These are phyloP conservation scores for Hoplodrina ambigua DNA, from an alignment of 2,888 invertebrate genomes.

Conservation along the genomic window DNA sequence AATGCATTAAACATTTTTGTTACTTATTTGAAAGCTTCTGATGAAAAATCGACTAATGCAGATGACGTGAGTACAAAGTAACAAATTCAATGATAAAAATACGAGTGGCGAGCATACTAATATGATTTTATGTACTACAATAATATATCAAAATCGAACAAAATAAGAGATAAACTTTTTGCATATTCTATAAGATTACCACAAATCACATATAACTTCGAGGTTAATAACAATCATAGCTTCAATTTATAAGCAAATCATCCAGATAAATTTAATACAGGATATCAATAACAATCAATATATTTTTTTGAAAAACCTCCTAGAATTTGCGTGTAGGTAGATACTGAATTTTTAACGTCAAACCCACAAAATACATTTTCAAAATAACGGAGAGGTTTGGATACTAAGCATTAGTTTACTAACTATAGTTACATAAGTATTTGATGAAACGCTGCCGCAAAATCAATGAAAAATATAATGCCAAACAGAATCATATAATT, in stretches of 20 bases:
- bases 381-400: background rate
- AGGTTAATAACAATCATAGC: background rate
- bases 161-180: background rate
- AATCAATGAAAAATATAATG: background rate
- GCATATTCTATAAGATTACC: background rate
- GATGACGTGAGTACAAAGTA: background rate
- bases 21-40: constrained; percentile 30
- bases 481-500: background rate
- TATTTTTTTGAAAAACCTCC: background rate
- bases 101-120: background rate
- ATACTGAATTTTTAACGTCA: too few relatives aligned
- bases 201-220: constrained; percentile 1
- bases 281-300: background rate
- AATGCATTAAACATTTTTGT: constrained; percentile 45
- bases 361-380: background rate
- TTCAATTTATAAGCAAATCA: constrained; percentile 4
- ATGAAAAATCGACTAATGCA: constrained; percentile 31
- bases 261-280: constrained; percentile 3
- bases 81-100: constrained; percentile 10
- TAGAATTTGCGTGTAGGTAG: too few relatives aligned
- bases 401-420: too few relatives aligned
- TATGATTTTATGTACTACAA: background rate
- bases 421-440: background rate
- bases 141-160: background rate
- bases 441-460: constrained; percentile 13